A percentile compares a stretch with the other conserved stretches of the same genome.
Conservation (phyloP, 2,113 vertebrate genomes). For the Castor canadensis region DNA sequence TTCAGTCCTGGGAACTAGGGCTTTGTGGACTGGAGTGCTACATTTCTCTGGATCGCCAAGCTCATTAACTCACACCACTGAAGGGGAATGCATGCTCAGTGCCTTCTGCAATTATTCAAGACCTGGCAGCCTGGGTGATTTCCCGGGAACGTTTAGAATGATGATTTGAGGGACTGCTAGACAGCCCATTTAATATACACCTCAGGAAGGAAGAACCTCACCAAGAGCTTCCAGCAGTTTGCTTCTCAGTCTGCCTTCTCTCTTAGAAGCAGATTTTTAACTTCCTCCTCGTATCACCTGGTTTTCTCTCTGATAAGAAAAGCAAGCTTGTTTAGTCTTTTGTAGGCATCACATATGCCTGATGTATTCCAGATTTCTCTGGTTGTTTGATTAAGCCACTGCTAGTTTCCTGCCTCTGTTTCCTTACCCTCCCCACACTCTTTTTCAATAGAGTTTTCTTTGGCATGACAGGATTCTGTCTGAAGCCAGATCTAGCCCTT, state of each 20-base stretch:
- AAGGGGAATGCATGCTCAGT: not conserved
- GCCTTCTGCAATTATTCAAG: not conserved
- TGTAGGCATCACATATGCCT: not conserved
- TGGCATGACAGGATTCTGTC: not conserved
- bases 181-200: not conserved
- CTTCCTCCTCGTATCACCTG: not conserved
- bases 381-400: slow-evolving; percentile 45
- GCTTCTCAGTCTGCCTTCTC: not conserved
- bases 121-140: not conserved
- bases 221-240: not conserved
- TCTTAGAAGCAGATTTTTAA: not conserved
- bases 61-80: not conserved
- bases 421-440: slow-evolving; percentile 56
- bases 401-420: slow-evolving; percentile 56
- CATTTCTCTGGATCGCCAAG: not conserved
- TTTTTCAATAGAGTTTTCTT: slow-evolving; percentile 31
- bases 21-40: not conserved
- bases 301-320: not conserved
- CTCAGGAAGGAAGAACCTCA: not conserved
- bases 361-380: slow-evolving; percentile 35
- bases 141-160: not conserved
- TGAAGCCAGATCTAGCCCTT: not conserved
- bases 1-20: not conserved
- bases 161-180: not conserved
- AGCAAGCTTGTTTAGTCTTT: not conserved